phyloP scores from a whole-genome alignment of 2,797 vertebrate genomes.

The Novumbra hubbsi region DNA sequence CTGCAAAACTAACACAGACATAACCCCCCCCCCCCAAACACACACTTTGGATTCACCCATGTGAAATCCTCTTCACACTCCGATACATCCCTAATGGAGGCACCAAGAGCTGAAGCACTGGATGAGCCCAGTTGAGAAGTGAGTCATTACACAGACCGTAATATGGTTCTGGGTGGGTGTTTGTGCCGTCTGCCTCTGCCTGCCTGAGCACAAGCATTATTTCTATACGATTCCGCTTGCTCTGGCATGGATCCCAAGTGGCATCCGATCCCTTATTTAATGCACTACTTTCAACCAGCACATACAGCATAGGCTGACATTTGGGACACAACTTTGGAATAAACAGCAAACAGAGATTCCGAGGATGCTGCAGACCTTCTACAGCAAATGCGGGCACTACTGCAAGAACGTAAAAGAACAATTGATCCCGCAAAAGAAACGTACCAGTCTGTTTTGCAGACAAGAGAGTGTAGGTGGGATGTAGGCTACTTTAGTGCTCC shows the following conservation, averaged over 20 bases:
- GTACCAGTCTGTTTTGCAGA: not conserved
- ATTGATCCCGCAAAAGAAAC: not conserved
- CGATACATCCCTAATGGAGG: not conserved
- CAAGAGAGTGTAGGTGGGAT: not conserved
- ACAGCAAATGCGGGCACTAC: not conserved
- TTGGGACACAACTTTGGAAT: not conserved
- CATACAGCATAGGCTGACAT: not conserved
- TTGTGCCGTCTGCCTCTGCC: not conserved
- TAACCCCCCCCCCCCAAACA: not conserved
- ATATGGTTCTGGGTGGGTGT: not conserved
- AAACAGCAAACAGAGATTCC: not conserved
- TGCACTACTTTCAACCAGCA: not conserved
- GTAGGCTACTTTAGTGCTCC: not conserved
- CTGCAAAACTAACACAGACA: not conserved
- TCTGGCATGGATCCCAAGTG: not conserved
- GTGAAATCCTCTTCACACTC: conserved; percentile 8
- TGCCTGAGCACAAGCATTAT: not conserved
- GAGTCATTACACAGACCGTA: conserved; percentile 3
- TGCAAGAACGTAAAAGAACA: not conserved
- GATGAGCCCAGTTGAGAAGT: conserved; percentile 3
- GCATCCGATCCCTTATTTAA: not conserved
- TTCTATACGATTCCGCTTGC: not conserved
- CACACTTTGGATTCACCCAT: conserved; percentile 13
- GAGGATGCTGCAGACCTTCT: not conserved
- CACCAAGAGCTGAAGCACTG: not conserved